Evolutionary conservation across 2,113 vertebrate species (phyloP).

Genomic region (Climacteris rufus): DNA sequence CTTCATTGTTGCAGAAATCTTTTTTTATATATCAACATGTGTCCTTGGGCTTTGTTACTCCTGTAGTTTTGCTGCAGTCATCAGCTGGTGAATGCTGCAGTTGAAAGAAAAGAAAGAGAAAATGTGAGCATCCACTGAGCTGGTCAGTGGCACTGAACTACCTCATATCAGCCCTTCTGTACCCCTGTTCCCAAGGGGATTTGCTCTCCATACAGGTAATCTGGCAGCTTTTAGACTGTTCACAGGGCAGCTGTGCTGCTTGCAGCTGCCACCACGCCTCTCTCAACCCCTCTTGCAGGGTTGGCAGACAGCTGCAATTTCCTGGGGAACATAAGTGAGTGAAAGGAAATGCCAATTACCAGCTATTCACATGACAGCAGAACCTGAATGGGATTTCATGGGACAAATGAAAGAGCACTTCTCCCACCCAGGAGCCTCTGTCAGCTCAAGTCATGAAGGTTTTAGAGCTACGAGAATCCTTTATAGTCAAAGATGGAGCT

Average conservation of each 20-base stretch:
- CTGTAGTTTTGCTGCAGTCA: not conserved
- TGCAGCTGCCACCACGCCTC: not conserved
- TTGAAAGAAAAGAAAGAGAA: not conserved
- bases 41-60: not conserved
- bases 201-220: fast-evolving
- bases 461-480: not conserved
- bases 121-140: fast-evolving
- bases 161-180: fast-evolving
- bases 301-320: not conserved
- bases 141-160: not conserved
- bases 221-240: not conserved
- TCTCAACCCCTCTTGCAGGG: not conserved
- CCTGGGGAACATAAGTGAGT: not conserved
- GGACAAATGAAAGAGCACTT: conserved; percentile 12
- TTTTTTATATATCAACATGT: not conserved
- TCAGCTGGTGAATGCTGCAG: not conserved
- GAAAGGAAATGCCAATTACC: conserved; percentile 28
- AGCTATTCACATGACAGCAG: not conserved
- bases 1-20: not conserved
- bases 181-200: fast-evolving
- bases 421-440: not conserved
- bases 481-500: not conserved
- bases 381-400: conserved; percentile 13
- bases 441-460: not conserved
- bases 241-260: not conserved